These are phyloP conservation scores for Neofelis nebulosa DNA, from an alignment of 2,113 vertebrate genomes.

Conservation along the genomic window DNA sequence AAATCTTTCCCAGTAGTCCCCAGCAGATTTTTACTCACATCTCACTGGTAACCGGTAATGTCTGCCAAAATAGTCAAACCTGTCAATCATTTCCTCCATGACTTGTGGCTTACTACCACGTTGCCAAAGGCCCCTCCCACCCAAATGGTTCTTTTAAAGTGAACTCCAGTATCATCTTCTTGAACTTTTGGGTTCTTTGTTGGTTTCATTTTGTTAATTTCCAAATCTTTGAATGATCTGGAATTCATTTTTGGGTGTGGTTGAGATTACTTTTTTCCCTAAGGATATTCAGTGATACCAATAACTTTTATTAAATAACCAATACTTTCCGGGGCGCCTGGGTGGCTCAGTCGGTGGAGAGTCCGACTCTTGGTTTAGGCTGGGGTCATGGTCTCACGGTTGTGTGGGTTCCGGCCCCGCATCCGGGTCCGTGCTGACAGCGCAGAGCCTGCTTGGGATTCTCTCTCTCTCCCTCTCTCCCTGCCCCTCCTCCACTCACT, in stretches of 20 bases:
- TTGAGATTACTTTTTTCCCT: not conserved
- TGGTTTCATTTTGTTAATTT: constrained; percentile 21
- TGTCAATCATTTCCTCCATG: not conserved
- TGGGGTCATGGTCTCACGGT: too few relatives aligned
- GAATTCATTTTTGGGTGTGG: not conserved
- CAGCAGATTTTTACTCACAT: constrained; percentile 17
- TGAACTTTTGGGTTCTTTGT: not conserved
- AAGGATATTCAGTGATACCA: not conserved
- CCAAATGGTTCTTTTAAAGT: not conserved
- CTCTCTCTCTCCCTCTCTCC: too few relatives aligned
- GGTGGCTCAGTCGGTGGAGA: too few relatives aligned
- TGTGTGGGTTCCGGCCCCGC: too few relatives aligned
- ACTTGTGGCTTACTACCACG: not conserved
- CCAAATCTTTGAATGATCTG: not conserved
- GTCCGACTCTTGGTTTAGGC: too few relatives aligned
- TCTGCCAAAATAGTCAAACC: constrained; percentile 34
- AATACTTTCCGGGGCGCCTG: not conserved
- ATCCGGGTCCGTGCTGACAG: too few relatives aligned
- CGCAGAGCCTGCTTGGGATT: too few relatives aligned
- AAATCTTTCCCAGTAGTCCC: not conserved
- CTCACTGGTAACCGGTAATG: not conserved
- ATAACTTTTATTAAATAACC: constrained; percentile 31
- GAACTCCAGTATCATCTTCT: not conserved
- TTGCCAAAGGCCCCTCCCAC: not conserved
- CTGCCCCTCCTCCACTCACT: too few relatives aligned